Percentiles rank a stretch among this genome's conserved stretches.
These are phyloP conservation scores for Cyanocitta stelleri DNA, from an alignment of 2,113 vertebrate species.

Conservation along the genomic window DNA sequence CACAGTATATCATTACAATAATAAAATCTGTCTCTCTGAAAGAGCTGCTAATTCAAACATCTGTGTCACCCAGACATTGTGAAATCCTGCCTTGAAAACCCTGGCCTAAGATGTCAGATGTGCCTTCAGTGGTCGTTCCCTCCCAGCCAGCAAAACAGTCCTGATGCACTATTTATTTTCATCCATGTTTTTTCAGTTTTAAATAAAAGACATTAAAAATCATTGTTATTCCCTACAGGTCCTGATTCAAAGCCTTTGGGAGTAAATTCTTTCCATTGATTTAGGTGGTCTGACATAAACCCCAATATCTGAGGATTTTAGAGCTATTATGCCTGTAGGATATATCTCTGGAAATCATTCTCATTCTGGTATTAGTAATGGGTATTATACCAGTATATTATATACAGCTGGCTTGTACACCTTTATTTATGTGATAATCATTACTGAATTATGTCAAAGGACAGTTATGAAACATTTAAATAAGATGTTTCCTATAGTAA, in stretches of 20 bases:
- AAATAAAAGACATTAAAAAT: neutral
- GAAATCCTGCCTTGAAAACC: neutral
- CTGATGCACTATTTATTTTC: neutral
- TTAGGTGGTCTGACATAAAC: neutral
- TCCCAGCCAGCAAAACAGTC: neutral
- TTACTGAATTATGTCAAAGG: neutral
- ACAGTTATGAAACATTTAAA: neutral
- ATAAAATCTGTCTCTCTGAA: neutral
- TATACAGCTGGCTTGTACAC: neutral
- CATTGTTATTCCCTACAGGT: neutral
- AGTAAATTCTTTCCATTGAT: neutral
- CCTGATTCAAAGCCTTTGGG: neutral
- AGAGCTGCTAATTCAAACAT: neutral
- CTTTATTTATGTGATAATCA: neutral
- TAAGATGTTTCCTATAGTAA: neutral
- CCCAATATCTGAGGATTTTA: neutral
- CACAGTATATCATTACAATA: neutral
- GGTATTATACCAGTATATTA: neutral
- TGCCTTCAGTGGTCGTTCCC: accelerated
- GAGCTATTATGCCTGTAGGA: neutral
- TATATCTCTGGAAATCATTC: neutral
- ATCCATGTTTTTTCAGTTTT: neutral
- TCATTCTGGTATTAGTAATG: neutral
- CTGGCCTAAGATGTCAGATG: neutral
- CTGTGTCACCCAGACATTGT: neutral